phyloP scores from a whole-genome alignment of 53 echinoderm and acorn worm genomes.

The Temnopleurus reevesii region DNA sequence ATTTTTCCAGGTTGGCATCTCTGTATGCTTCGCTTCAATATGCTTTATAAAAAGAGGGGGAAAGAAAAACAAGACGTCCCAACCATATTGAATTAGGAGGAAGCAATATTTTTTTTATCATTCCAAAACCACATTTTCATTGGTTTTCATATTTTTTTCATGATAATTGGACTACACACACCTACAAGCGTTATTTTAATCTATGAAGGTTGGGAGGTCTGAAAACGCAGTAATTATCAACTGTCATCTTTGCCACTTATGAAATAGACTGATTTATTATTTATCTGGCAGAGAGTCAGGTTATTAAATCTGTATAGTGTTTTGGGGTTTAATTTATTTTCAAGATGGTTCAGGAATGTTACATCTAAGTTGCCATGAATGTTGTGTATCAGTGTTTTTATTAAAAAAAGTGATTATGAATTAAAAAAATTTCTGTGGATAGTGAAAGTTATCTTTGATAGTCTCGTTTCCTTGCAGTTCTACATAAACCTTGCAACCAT shows the following conservation, averaged over 20 bases:
- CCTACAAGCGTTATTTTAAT: too few species aligned
- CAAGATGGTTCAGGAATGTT: background rate
- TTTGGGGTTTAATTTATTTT: background rate
- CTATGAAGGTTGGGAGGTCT: too few species aligned
- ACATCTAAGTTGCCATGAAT: background rate
- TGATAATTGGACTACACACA: too few species aligned
- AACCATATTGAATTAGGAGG: too few species aligned
- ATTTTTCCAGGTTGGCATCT: too few species aligned
- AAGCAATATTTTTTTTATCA: too few species aligned
- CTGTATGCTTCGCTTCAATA: too few species aligned
- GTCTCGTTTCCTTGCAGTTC: background rate
- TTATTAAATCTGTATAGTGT: background rate
- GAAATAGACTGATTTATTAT: background rate
- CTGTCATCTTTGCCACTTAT: background rate
- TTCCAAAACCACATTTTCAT: too few species aligned
- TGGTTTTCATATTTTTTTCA: too few species aligned
- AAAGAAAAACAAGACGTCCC: too few species aligned
- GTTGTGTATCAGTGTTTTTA: slow-evolving; percentile 20
- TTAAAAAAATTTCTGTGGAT: slow-evolving; percentile 5
- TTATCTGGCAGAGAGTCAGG: background rate
- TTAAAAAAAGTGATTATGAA: background rate
- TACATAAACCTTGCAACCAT: background rate
- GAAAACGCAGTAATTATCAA: too few species aligned
- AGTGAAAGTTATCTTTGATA: background rate
- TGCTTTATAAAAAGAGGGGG: too few species aligned